Conservation (phyloP, 2,797 vertebrate genomes). For the Ptychobarbus kaznakovi region DNA sequence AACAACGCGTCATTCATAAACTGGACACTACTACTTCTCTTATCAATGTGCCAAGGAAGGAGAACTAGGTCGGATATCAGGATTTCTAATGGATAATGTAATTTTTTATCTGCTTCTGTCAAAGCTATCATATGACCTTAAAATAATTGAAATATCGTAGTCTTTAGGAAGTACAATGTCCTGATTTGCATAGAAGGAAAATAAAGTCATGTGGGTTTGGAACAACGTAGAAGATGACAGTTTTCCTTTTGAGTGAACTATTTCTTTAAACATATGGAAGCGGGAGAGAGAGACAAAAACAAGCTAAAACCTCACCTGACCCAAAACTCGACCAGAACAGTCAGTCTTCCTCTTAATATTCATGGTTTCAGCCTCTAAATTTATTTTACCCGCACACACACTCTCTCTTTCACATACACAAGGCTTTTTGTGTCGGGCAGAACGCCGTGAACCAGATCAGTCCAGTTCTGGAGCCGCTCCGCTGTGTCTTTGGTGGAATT, state of each 20-base stretch:
- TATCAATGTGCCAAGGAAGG: background rate
- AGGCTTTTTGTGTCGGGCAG: slow-evolving; percentile 44
- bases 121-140: background rate
- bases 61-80: background rate
- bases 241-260: background rate
- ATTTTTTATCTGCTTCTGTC: background rate
- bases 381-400: slow-evolving; percentile 26
- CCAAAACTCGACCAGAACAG: slow-evolving; percentile 23
- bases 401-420: slow-evolving; percentile 47
- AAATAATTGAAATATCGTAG: background rate
- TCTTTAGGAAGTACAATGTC: background rate
- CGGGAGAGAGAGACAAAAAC: background rate
- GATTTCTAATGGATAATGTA: background rate
- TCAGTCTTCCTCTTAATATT: slow-evolving; percentile 35
- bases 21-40: background rate
- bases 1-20: background rate
- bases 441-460: slow-evolving; percentile 52
- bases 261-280: background rate
- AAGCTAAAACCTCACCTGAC: slow-evolving; percentile 48
- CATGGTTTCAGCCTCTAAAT: slow-evolving; percentile 38
- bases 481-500: slow-evolving; percentile 63
- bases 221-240: background rate
- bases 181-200: background rate
- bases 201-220: background rate
- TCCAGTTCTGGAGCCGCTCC: slow-evolving; percentile 59